phyloP scores from a whole-genome alignment of 2,888 invertebrate species.

The Thereva nobilitata region DNA sequence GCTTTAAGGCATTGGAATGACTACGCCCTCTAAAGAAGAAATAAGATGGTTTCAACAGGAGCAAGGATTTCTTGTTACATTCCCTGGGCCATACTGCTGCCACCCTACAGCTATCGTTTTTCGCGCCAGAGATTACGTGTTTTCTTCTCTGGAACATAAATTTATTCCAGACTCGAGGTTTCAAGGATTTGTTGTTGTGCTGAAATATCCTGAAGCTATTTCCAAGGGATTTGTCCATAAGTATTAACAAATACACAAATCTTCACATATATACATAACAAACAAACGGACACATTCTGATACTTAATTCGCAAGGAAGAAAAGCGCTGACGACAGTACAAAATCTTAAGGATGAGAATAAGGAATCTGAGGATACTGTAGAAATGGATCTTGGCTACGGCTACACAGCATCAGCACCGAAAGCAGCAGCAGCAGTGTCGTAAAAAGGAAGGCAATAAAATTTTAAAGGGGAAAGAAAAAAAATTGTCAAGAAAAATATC shows the following conservation, averaged over 20 bases:
- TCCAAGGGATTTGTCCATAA: conserved; percentile 20
- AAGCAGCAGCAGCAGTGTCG: neutral
- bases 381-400: neutral
- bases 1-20: conserved; percentile 5
- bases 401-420: conserved; percentile 1
- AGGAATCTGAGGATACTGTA: too few species aligned
- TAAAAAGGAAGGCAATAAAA: conserved; percentile 15
- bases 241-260: conserved; percentile 22
- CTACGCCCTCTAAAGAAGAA: conserved; percentile 5
- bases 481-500: conserved; percentile 34
- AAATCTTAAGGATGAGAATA: conserved; percentile 9
- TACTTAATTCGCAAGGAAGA: conserved; percentile 24
- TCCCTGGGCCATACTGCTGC: neutral
- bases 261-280: conserved; percentile 4
- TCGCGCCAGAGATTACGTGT: conserved; percentile 30
- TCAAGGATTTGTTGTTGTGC: conserved; percentile 29
- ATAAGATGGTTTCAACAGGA: neutral
- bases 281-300: conserved; percentile 21
- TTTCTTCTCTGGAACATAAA: conserved; percentile 19
- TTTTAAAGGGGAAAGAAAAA: conserved; percentile 15
- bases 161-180: conserved; percentile 17
- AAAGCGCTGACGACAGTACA: conserved; percentile 31
- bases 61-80: conserved; percentile 21
- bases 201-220: conserved; percentile 28
- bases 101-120: conserved; percentile 18